phyloP scores from a whole-genome alignment of 2,888 invertebrate species.

The Disparrhopalites patrizii region DNA sequence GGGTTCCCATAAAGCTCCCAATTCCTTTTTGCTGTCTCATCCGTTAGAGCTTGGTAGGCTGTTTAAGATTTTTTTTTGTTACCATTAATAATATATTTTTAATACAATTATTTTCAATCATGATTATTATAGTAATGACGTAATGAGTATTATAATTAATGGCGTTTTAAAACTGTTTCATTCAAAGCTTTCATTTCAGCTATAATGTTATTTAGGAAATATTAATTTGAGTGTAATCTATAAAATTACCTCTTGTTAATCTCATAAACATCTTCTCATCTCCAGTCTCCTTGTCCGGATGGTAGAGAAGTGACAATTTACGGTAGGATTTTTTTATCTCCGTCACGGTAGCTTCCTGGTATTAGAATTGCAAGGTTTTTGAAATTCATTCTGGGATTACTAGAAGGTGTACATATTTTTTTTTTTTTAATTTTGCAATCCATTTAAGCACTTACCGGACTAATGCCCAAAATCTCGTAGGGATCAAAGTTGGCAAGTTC shows the following conservation, averaged over 20 bases:
- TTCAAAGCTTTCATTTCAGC: constrained; percentile 23
- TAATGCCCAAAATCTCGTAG: constrained; percentile 88
- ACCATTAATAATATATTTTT: no score
- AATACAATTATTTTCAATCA: no score
- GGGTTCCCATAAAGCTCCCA: constrained; percentile 99
- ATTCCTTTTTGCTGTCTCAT: constrained; percentile 93
- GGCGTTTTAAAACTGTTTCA: no score
- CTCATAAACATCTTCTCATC: constrained; percentile 97
- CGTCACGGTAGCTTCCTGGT: constrained; percentile 71
- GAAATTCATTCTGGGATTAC: background rate
- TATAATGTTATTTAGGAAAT: no score
- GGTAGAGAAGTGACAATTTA: constrained; percentile 84
- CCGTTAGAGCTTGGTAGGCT: constrained; percentile 80
- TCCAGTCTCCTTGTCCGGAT: constrained; percentile 97
- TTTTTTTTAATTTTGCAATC: background rate
- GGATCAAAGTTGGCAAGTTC: constrained; percentile 99
- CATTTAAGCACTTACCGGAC: constrained; percentile 61
- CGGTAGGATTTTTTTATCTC: constrained; percentile 96
- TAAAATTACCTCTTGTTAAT: constrained; percentile 77
- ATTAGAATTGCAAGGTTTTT: no score
- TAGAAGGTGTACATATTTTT: background rate
- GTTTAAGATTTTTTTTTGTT: no score
- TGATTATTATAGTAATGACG: no score
- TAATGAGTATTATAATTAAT: no score
- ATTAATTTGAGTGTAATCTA: no score